Evolutionary conservation across 2,888 invertebrate species (phyloP), one percentile per base, ranked within the genome.

Genomic region (Polymixis lichenea): DNA sequence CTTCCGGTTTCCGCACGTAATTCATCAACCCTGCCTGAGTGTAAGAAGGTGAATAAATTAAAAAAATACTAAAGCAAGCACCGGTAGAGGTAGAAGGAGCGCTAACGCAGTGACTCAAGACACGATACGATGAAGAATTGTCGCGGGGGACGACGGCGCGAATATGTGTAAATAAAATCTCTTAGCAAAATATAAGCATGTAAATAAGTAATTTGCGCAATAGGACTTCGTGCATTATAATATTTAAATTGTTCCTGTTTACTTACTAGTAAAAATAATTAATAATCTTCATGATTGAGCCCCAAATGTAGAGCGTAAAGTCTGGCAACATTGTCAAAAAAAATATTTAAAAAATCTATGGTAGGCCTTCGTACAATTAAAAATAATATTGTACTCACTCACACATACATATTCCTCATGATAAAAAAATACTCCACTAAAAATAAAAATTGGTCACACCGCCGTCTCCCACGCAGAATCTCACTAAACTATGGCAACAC

Each of bases 11-110:
- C 19, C n/a, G 56, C 64, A 81, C 83, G 71, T 83, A 83, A 83
- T 83, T 86, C 32, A 51, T 83, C 83, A 83, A 83, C 83, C 79
- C 73, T 69, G 22, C 68, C 61, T 13, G 61, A 53, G 62, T 73
- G 71, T 83, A 65, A 74, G 62, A 61, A 77, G 74, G 68, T 86
- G 72, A 83, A 86, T 83, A 86, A 83, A 86, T 82, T 72, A 90
- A 88, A 86, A 88, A 89, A 89, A 88, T 86, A 89, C 90, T 93
- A 92, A 92, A 94, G 88, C 92, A 95, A 95, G 95, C 95, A 95
- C 95, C 95, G 93, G 90, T 90, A 93, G 95, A 95, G 95, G 95
- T 95, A 95, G 95, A 93, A 92, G 84, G 84, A 88, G 80, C 86
- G 78, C 78, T 81, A 77, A 77, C 77, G 89, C 87, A 89, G 88